phyloP scores from a whole-genome alignment of 1,140 invertebrate species.

The Ericerus pela region DNA sequence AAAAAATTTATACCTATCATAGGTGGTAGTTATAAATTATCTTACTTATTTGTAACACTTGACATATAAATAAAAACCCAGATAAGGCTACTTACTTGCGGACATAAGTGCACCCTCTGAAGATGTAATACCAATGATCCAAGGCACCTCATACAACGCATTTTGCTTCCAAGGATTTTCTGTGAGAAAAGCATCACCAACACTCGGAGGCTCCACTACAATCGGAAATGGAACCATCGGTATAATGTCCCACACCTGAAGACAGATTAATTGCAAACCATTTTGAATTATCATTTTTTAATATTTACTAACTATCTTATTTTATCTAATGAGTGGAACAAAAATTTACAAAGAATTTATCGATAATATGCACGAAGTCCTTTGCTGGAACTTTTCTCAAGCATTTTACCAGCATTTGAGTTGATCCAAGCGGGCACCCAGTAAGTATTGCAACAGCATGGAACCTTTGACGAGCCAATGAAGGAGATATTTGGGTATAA shows the following conservation, averaged over 20 bases:
- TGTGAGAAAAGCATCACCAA: not conserved
- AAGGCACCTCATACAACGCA: not conserved
- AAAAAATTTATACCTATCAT: not conserved
- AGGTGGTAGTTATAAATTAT: not conserved
- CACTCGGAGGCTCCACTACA: not conserved
- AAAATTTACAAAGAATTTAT: not conserved
- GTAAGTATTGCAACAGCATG: not conserved
- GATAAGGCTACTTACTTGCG: not conserved
- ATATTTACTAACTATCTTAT: too few species aligned
- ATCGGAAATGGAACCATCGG: not conserved
- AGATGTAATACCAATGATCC: not conserved
- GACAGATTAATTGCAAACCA: not conserved
- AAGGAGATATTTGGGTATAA: conserved; percentile 35
- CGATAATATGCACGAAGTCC: not conserved
- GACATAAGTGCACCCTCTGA: not conserved
- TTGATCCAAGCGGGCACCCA: not conserved
- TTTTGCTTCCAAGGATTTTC: not conserved
- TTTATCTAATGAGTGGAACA: not conserved
- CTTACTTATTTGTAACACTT: too few species aligned
- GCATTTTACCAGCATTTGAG: conserved; percentile 1
- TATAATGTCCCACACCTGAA: not conserved
- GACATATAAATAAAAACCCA: too few species aligned
- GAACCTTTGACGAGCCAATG: not conserved
- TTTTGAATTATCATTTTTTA: too few species aligned
- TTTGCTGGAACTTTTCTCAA: not conserved